Percentiles rank a stretch among this genome's conserved stretches.
phyloP scores from a whole-genome alignment of 2,113 vertebrate species.

The Myrmecobius fasciatus region DNA sequence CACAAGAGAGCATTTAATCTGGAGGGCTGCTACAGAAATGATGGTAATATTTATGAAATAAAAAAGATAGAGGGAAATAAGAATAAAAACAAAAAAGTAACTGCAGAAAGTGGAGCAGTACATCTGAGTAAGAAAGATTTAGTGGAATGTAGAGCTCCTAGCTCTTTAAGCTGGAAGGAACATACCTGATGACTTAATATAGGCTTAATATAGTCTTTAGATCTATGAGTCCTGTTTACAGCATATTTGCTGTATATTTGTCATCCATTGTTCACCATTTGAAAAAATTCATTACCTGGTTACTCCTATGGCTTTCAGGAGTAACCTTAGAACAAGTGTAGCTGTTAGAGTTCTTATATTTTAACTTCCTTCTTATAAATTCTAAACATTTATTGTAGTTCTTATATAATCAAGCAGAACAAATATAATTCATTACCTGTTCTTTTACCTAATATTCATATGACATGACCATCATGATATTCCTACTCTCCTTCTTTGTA shows the following conservation, averaged over 20 bases:
- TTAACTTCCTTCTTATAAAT: not conserved
- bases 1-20: not conserved
- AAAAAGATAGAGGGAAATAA: not conserved
- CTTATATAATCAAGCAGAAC: not conserved
- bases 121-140: not conserved
- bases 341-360: not conserved
- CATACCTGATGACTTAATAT: not conserved
- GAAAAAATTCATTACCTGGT: not conserved
- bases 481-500: not conserved
- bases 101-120: not conserved
- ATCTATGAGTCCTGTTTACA: not conserved
- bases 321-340: not conserved
- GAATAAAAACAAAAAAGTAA: not conserved
- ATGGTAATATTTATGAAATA: not conserved
- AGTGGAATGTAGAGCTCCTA: not conserved
- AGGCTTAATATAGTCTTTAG: not conserved
- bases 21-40: not conserved
- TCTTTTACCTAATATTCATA: not conserved
- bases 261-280: not conserved
- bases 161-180: not conserved
- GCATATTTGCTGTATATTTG: not conserved
- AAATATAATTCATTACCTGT: not conserved
- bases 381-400: not conserved
- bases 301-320: not conserved
- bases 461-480: not conserved